These are phyloP conservation scores for Empidonax traillii DNA, from an alignment of 2,113 vertebrate species.

Conservation along the genomic window DNA sequence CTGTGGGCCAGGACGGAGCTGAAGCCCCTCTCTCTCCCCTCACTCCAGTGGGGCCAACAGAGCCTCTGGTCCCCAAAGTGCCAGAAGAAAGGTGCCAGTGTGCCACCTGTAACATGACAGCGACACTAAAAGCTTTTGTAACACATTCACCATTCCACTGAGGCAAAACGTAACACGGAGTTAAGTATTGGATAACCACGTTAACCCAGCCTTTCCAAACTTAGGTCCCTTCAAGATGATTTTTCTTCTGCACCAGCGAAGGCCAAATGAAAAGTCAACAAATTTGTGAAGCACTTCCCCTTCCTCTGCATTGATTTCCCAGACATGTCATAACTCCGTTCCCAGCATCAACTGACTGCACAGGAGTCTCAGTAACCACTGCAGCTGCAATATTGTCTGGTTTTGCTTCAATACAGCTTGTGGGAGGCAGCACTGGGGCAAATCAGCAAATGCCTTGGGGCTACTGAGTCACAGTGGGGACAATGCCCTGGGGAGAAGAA, in stretches of 20 bases:
- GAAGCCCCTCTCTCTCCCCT: background rate
- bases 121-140: background rate
- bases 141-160: no score
- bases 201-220: background rate
- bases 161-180: background rate
- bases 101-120: background rate
- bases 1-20: background rate
- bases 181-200: background rate
- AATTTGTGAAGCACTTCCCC: background rate
- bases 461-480: background rate
- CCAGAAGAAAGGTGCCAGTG: background rate
- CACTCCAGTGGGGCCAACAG: accelerated
- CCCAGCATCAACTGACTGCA: background rate
- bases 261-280: background rate
- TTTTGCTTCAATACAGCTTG: background rate
- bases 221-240: background rate
- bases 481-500: background rate
- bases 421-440: background rate
- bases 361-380: background rate
- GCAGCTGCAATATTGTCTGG: background rate
- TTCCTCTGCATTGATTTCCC: background rate
- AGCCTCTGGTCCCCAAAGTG: background rate
- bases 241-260: background rate
- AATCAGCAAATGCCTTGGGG: background rate
- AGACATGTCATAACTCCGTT: background rate